Evolutionary conservation across 2,797 vertebrate genomes (phyloP).

Genomic region (Notoglanidium macrostoma): DNA sequence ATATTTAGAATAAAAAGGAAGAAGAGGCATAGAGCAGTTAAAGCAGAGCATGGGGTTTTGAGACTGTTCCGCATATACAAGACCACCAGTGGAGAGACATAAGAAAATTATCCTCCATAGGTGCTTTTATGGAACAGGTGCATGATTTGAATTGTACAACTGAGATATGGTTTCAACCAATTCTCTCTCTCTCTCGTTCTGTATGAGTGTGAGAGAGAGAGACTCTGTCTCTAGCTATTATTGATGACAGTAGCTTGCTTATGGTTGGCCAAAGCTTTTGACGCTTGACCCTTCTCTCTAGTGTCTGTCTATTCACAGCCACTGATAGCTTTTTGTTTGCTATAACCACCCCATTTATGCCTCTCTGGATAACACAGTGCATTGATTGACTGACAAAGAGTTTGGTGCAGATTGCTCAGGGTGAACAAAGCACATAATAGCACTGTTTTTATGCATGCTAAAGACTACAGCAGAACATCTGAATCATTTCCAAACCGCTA

Average conservation of each 20-base stretch:
- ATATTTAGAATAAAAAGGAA: slow-evolving; percentile 17
- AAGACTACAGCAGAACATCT: slow-evolving; percentile 59
- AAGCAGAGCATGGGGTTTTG: not conserved
- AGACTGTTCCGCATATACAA: not conserved
- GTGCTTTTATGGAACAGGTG: slow-evolving; percentile 18
- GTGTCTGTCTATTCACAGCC: slow-evolving; percentile 71
- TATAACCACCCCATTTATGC: slow-evolving; percentile 75
- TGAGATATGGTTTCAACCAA: slow-evolving; percentile 12
- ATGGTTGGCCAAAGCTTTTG: slow-evolving; percentile 71
- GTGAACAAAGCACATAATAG: slow-evolving; percentile 60
- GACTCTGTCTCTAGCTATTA: slow-evolving; percentile 69
- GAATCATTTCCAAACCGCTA: slow-evolving; percentile 58
- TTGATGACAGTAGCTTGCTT: slow-evolving; percentile 69
- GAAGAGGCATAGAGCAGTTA: not conserved
- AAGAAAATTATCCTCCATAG: slow-evolving; percentile 6
- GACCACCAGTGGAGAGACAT: not conserved
- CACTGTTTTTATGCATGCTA: slow-evolving; percentile 61
- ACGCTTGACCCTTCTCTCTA: slow-evolving; percentile 71
- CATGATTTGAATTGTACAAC: slow-evolving; percentile 19
- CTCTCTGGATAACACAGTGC: slow-evolving; percentile 60
- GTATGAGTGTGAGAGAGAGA: not conserved
- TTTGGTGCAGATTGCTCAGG: slow-evolving; percentile 56
- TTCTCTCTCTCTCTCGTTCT: slow-evolving; percentile 3
- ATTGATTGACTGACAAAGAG: slow-evolving; percentile 68
- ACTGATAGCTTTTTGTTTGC: slow-evolving; percentile 79